Evolutionary conservation across 2,888 invertebrate species (phyloP).

Genomic region (Cheilosia scutellata): DNA sequence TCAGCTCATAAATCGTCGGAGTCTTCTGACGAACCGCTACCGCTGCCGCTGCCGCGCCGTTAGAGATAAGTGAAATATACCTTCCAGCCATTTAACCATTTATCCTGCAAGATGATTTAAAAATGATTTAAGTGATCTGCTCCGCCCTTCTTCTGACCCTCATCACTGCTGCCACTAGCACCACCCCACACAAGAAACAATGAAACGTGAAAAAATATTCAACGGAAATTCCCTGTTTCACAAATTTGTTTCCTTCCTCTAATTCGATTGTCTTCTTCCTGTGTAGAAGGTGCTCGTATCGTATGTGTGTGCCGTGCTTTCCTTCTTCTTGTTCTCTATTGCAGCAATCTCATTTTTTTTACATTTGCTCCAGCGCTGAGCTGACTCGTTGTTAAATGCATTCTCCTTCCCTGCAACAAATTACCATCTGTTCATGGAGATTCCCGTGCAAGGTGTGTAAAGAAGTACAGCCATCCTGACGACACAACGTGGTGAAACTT

Average conservation of each 20-base stretch:
- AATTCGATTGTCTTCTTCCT: conserved; percentile 74
- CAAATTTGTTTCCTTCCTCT: conserved; percentile 75
- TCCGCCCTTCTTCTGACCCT: conserved; percentile 19
- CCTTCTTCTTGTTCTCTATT: conserved; percentile 19
- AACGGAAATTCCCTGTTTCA: conserved; percentile 71
- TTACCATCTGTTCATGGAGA: conserved; percentile 64
- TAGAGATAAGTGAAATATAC: conserved; percentile 67
- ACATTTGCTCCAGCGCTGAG: conserved; percentile 39
- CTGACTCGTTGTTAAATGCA: conserved; percentile 50
- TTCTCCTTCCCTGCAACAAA: conserved; percentile 62
- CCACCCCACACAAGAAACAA: conserved; percentile 48
- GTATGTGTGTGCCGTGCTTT: conserved; percentile 24
- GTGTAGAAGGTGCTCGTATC: conserved; percentile 2
- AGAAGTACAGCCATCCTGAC: conserved; percentile 4
- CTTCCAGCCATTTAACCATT: conserved; percentile 63
- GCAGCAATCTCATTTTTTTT: conserved; percentile 61
- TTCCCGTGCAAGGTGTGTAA: conserved; percentile 57
- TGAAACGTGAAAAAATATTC: conserved; percentile 42
- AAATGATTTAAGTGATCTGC: conserved; percentile 75
- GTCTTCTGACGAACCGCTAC: conserved; percentile 47
- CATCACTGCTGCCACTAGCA: conserved; percentile 21
- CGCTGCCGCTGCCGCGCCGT: conserved; percentile 21
- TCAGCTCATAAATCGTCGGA: conserved; percentile 63
- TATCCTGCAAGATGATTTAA: conserved; percentile 72
- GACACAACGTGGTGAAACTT: conserved; percentile 10